Evolutionary conservation across 2,888 invertebrate species (phyloP), one percentile per base, ranked within the genome.

Genomic region (Aphodius granarius): DNA sequence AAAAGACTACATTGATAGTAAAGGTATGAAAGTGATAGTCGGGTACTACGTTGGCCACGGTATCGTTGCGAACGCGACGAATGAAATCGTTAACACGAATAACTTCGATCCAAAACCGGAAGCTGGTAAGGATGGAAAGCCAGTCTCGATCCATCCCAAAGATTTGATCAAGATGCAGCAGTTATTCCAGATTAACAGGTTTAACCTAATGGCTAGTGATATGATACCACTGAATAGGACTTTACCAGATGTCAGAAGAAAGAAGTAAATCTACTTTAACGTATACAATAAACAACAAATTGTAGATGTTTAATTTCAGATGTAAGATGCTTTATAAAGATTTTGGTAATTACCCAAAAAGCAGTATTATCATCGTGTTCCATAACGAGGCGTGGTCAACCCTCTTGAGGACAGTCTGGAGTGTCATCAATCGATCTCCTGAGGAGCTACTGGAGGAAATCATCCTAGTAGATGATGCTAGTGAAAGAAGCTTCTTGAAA

Each of bases 311-410:
- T 19, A 21, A 73, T 86, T 87, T 17, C 83, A 94, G 94, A 80
- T 95, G 94, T 84, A 88, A 89, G 79, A 86, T 89, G 77, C 89
- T 91, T 81, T 91, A 91, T 80, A 85, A 88, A 76, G 86, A 89
- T 77, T 85, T 90, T 76, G 86, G 87, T n/a, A 89, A 90, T 72
- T 88, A 98, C 74, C 98, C 98, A 0, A 94, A 91, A 79, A 96
- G 97, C 0, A 95, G 95, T 79, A 92, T 99, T 16, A 94, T 99
- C 73, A 97, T 99, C 80, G 98, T 99, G 0, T 99, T 99, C 86
- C 99, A 99, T 86, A 99, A 99, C 86, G 99, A 99, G 88, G 99
- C 99, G 0, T 99, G 97, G 97, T 98, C 98, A 2, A 98, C 99
- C 0, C 89, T 99, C 13, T 89, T 99, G 82, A 90, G 99, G 74